Conservation (phyloP, 1,140 invertebrate genomes). For the Zaprionus inermis region DNA sequence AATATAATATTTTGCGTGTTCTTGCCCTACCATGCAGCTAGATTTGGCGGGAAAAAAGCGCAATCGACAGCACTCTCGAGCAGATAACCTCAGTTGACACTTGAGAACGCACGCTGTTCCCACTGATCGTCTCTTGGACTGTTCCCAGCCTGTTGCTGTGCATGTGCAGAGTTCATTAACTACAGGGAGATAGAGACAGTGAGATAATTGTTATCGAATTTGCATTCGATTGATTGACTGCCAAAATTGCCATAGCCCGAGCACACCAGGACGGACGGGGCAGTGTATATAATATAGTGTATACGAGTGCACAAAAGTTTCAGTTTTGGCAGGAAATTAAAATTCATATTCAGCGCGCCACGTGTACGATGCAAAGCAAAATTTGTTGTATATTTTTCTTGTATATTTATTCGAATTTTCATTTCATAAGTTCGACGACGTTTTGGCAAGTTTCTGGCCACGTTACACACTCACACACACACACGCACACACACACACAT, state of each 20-base stretch:
- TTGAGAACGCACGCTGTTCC: not conserved
- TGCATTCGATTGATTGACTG: too few species aligned
- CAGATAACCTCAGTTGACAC: conserved; percentile 14
- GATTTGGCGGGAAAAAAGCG: too few species aligned
- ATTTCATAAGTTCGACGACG: conserved; percentile 11
- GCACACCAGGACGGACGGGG: too few species aligned
- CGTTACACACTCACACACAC: not conserved
- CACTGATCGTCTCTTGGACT: not conserved
- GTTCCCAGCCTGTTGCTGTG: not conserved
- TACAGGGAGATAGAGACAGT: not conserved
- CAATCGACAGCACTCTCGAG: too few species aligned
- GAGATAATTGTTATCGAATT: too few species aligned
- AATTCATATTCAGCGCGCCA: conserved; percentile 19
- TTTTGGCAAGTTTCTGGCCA: conserved; percentile 3
- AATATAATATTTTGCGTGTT: too few species aligned
- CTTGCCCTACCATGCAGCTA: too few species aligned
- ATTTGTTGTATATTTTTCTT: not conserved
- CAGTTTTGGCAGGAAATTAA: conserved; percentile 10
- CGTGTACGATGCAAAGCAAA: not conserved
- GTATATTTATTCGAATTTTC: conserved; percentile 6
- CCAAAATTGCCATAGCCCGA: too few species aligned
- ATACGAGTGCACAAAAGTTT: not conserved
- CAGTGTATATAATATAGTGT: not conserved
- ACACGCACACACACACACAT: conserved; percentile 1
- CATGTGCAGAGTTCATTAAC: too few species aligned